Evolutionary conservation across 2,888 invertebrate genomes (phyloP).

Genomic region (Hyalella azteca): DNA sequence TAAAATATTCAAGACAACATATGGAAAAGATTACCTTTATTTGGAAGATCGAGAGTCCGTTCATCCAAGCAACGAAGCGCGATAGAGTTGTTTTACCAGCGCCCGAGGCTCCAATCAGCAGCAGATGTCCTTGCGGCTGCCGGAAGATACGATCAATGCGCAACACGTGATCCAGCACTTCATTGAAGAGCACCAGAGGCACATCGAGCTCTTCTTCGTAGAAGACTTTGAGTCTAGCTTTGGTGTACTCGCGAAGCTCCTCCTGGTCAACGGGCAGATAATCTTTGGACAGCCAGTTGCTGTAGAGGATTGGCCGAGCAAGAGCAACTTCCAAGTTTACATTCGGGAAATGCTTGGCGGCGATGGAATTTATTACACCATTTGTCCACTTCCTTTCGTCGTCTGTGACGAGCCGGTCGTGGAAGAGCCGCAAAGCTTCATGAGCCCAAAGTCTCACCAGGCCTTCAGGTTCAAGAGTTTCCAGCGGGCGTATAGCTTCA

Average conservation of each 20-base stretch:
- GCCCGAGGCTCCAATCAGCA: conserved; percentile 97
- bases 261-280: conserved; percentile 96
- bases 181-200: conserved; percentile 96
- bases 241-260: conserved; percentile 93
- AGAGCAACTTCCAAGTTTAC: conserved; percentile 84
- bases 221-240: conserved; percentile 95
- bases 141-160: conserved; percentile 99
- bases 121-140: conserved; percentile 96
- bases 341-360: conserved; percentile 91
- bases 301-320: conserved; percentile 93
- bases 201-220: conserved; percentile 99
- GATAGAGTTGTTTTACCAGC: conserved; percentile 99
- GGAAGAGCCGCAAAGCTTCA: conserved; percentile 96
- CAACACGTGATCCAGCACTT: conserved; percentile 98
- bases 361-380: conserved; percentile 92
- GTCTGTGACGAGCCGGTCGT: conserved; percentile 88
- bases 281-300: conserved; percentile 98
- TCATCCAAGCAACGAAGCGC: conserved; percentile 99
- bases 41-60: conserved; percentile 98
- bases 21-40: conserved; percentile 76
- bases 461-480: conserved; percentile 89
- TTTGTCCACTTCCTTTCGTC: conserved; percentile 97
- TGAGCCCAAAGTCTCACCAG: conserved; percentile 99
- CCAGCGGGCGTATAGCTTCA: conserved; percentile 93
- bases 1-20: not conserved